These are phyloP conservation scores for Apteryx owenii DNA, from an alignment of 2,113 vertebrate species.

Conservation along the genomic window DNA sequence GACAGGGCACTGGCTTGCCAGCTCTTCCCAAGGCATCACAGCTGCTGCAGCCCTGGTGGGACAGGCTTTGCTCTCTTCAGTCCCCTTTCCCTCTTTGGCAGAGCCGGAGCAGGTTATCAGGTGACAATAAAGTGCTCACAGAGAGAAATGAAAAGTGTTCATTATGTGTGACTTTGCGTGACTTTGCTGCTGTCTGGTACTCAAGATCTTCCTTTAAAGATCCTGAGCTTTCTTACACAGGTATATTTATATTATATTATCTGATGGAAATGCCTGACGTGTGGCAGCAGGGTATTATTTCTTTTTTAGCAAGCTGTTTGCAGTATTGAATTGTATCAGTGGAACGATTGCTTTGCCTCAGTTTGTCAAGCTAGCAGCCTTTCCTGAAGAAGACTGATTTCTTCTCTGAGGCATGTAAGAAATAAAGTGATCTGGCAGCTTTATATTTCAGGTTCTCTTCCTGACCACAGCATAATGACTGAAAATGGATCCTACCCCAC, in stretches of 20 bases:
- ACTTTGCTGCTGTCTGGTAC: neutral
- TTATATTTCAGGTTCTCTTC: neutral
- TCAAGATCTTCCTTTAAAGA: neutral
- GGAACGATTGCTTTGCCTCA: neutral
- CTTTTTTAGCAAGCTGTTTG: neutral
- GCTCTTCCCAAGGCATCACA: neutral
- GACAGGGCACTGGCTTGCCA: neutral
- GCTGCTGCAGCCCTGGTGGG: neutral
- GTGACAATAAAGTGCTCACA: neutral
- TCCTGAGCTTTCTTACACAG: neutral
- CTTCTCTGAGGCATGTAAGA: neutral
- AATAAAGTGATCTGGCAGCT: neutral
- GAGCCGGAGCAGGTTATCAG: neutral
- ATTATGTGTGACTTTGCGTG: neutral
- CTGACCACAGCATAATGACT: neutral
- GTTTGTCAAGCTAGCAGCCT: neutral
- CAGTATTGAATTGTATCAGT: neutral
- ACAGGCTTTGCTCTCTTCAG: neutral
- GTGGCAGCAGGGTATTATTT: neutral
- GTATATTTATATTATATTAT: neutral
- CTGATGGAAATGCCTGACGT: neutral
- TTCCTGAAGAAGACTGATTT: neutral
- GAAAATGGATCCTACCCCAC: neutral
- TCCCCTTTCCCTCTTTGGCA: neutral
- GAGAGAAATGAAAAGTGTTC: neutral